Base-by-base conservation (phyloP, 2,797 vertebrate species). In the Pempheris klunzingeri region DNA sequence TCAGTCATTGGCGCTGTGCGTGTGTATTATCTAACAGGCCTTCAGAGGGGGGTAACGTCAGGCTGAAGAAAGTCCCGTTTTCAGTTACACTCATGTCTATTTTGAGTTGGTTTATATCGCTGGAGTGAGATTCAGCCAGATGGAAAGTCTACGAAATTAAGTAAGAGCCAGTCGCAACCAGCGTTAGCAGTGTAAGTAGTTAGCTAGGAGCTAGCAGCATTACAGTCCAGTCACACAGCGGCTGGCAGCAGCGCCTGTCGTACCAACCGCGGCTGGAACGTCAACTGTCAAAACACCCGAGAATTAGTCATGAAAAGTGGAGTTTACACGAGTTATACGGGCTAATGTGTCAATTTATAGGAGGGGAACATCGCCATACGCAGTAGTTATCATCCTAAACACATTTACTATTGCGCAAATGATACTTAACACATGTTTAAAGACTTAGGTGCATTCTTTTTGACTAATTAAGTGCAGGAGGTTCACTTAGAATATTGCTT, bases 1-100 rank as follows among this genome's bases (percentile, higher is more conserved):
- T 70, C 67, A 72, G 60, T 77, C 74, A 54, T 26, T 24, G 70
- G 58, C 68, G 50, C 77, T 47, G 82, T 82, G 71, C 71, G 82
- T 84, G 82, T 88, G 87, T 88, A 71, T 86, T 82, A 83, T 82
- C 49, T 14, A 36, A 66, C 63, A 85, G 92, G 92, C 93, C 92
- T 90, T 80, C 92, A 90, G 92, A 92, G 88, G 90, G 87, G 91
- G 86, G 80, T 84, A 81, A 63, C 84, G 85, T 12, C 55, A 74
- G 84, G 68, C 38, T 61, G 11, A 4, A 61, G 22, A 81, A 78
- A 84, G 77, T 80, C 68, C 30, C 43, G 32, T 47, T 76, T 78
- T 63, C 81, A 63, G 22, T 71, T 15, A 43, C 44, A 30, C 63
- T 39, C 15, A 0, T 4, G 1, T 47, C 0, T 57, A 13, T 82